Base-by-base conservation (phyloP, 2,797 vertebrate genomes). In the Acipenser transmontanus region DNA sequence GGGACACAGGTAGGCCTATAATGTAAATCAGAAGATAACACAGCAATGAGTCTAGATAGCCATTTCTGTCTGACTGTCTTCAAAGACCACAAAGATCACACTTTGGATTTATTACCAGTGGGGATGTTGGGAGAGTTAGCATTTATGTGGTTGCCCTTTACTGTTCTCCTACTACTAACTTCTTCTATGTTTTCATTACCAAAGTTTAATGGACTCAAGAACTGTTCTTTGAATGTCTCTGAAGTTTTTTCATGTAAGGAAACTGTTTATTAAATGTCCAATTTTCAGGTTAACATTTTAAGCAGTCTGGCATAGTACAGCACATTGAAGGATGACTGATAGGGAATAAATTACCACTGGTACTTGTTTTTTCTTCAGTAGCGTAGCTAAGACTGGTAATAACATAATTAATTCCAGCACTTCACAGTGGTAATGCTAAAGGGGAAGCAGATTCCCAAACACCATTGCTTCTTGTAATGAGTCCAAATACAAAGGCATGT, bases 141-240 rank as follows among this genome's bases (percentile, higher is more conserved):
- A 54, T 67, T 71, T 73, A 73, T 70, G 70, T 73, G 72, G 66
- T 54, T 66, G 69, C 69, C 59, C 61, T 66, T 66, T 70, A 69
- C 62, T 17, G 65, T 11, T 50, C 60, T 71, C 62, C 65, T n/a
- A 66, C 59, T 20, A 8, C 14, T 50, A 59, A 68, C 52, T 52
- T 66, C 62, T 64, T 50, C 66, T 61, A 50, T 60, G 67, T 67
- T 63, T 67, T 68, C 59, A 20, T 65, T 56, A 66, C 60, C 17
- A 14, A 54, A 70, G 64, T 62, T 66, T 71, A 71, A 73, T 73
- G 67, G 70, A 68, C 64, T 47, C 9, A 63, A 47, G 51, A 49
- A 48, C 11, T 50, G 59, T 9, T 34, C 34, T 57, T 57, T 57
- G 8, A 57, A 57, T 57, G 54, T 6, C 10, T 57, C 8, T 57